Conservation (phyloP, 37 sponge, comb jelly and placozoan species). For the Ephydatia muelleri region DNA sequence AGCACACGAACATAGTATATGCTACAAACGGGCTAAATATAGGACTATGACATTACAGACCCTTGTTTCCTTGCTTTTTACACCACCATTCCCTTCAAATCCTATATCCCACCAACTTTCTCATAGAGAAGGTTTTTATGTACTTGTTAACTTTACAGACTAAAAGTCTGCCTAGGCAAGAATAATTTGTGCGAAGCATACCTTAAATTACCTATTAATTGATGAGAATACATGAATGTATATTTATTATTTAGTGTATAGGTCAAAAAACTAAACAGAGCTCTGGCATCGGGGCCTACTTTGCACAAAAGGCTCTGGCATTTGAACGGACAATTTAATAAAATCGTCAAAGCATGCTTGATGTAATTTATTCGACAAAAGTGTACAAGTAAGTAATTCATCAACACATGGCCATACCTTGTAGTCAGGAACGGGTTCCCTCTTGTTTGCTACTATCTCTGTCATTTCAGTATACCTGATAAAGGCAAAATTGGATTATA, state of each 20-base stretch:
- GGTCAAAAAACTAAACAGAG: not conserved
- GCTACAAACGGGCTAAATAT: too few species aligned
- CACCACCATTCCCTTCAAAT: too few species aligned
- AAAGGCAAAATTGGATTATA: slow-evolving; percentile 1
- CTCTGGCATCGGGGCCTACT: not conserved
- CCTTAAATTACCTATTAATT: too few species aligned
- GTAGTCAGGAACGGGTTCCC: slow-evolving; percentile 1
- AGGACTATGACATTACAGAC: too few species aligned
- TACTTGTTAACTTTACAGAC: too few species aligned
- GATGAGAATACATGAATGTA: slow-evolving; percentile 1
- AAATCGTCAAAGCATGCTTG: slow-evolving; percentile 1
- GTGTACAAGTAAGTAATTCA: not conserved
- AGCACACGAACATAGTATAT: too few species aligned
- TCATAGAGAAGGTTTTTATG: too few species aligned
- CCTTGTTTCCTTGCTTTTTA: too few species aligned
- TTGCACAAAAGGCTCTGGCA: not conserved
- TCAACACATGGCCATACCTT: slow-evolving; percentile 1
- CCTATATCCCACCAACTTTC: too few species aligned
- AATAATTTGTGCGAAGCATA: not conserved
- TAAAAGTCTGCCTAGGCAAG: not conserved
- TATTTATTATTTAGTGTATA: not conserved
- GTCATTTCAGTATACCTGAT: slow-evolving; percentile 1
- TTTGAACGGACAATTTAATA: not conserved
- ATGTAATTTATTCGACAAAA: not conserved
- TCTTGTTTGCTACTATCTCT: not conserved